Evolutionary conservation across 1,140 invertebrate genomes (phyloP).

Genomic region (Hycleus phaleratus): DNA sequence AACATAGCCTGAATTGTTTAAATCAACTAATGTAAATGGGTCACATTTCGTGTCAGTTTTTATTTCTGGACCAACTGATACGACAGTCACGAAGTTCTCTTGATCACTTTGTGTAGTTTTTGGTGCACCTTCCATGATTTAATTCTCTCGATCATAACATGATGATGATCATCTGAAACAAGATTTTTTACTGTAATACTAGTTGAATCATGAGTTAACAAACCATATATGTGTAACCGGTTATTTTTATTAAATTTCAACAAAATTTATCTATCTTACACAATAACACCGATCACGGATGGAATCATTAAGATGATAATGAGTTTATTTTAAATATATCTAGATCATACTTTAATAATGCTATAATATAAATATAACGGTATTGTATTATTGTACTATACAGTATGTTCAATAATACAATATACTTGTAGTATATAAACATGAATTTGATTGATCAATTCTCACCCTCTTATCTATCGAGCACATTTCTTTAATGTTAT

Average conservation of each 20-base stretch:
- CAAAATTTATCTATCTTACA: background rate
- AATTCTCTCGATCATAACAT: background rate
- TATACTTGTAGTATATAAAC: background rate
- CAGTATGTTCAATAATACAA: background rate
- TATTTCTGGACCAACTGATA: slow-evolving; percentile 51
- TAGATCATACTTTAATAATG: background rate
- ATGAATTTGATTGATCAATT: background rate
- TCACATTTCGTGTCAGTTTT: slow-evolving; percentile 32
- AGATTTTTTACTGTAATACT: background rate
- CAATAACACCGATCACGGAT: too few relatives aligned
- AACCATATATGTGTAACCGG: slow-evolving; percentile 8
- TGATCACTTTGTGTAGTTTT: slow-evolving; percentile 24
- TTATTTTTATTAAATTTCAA: background rate
- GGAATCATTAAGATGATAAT: too few relatives aligned
- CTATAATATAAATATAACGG: background rate
- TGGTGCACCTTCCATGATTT: background rate
- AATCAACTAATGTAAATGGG: slow-evolving; percentile 31
- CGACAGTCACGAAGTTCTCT: slow-evolving; percentile 60
- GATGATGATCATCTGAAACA: background rate
- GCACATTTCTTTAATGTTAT: slow-evolving; percentile 7
- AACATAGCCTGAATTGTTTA: slow-evolving; percentile 37
- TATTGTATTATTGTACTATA: background rate
- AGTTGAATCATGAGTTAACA: slow-evolving; percentile 5
- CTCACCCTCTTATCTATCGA: background rate
- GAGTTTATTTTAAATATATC: too few relatives aligned